These are phyloP conservation scores for Zelleria hepariella DNA, from an alignment of 2,888 invertebrate species.

Conservation along the genomic window DNA sequence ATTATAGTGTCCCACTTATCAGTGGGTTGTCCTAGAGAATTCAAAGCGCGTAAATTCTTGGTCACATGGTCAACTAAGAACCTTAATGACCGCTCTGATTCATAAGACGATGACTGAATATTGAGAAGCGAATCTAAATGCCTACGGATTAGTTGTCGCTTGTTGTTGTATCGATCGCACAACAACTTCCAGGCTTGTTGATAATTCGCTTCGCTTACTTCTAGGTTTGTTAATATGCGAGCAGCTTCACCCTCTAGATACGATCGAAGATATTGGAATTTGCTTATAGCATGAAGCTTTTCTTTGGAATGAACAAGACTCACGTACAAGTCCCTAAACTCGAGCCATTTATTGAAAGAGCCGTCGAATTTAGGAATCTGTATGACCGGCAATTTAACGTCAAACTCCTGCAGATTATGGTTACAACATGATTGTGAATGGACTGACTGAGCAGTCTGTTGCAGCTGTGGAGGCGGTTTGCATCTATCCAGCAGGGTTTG, in stretches of 20 bases:
- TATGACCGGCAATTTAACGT: background rate
- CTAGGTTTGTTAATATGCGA: constrained; percentile 20
- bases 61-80: background rate
- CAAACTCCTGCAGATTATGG: too few species aligned
- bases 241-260: constrained; percentile 12
- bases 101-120: background rate
- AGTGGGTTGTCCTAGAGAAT: background rate
- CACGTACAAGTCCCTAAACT: constrained; percentile 12
- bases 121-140: background rate
- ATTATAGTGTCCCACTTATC: constrained; percentile 3
- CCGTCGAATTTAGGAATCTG: constrained; percentile 3
- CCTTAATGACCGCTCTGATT: background rate
- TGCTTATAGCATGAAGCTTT: constrained; percentile 11
- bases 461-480: too few species aligned
- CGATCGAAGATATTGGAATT: constrained; percentile 13
- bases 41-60: background rate
- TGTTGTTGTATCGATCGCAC: too few species aligned
- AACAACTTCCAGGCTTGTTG: constrained; percentile 4
- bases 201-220: constrained; percentile 13
- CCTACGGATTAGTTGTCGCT: background rate
- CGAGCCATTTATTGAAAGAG: constrained; percentile 13
- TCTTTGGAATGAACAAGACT: constrained; percentile 11
- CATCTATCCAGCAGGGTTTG: too few species aligned
- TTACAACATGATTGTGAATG: too few species aligned
- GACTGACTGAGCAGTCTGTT: too few species aligned